Conservation (phyloP, 2,113 vertebrate genomes). For the Rhineura floridana region DNA sequence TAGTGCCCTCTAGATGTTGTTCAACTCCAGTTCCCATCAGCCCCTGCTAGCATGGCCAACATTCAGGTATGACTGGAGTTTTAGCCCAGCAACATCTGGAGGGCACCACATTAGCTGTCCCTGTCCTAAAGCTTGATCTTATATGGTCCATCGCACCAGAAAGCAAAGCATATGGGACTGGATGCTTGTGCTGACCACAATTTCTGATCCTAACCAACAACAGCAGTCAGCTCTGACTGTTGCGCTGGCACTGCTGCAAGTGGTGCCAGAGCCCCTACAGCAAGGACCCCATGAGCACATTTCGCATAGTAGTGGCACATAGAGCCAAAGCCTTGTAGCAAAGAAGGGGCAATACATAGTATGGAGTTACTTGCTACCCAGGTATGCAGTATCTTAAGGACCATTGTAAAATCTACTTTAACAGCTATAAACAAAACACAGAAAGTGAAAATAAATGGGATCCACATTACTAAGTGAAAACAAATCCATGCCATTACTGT, state of each 20-base stretch:
- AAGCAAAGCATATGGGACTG: not conserved
- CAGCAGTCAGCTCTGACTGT: not conserved
- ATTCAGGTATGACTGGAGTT: too few relatives aligned
- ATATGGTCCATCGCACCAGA: not conserved
- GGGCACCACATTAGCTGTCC: too few relatives aligned
- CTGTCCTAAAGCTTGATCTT: not conserved
- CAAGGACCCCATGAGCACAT: not conserved
- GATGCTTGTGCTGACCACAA: not conserved
- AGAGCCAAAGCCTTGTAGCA: not conserved
- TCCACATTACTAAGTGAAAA: not conserved
- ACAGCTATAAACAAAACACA: not conserved
- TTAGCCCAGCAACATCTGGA: too few relatives aligned
- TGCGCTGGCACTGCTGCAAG: not conserved
- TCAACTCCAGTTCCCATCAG: too few relatives aligned
- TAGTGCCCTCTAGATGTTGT: too few relatives aligned
- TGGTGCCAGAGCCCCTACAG: too few relatives aligned
- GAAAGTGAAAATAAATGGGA: not conserved
- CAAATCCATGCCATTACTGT: not conserved
- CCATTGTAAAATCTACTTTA: not conserved
- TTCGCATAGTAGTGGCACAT: not conserved
- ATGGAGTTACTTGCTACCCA: not conserved
- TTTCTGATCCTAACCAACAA: not conserved
- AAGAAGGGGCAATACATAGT: too few relatives aligned
- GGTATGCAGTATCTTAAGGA: not conserved
- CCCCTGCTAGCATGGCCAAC: too few relatives aligned